Evolutionary conservation across 2,888 invertebrate genomes (phyloP), one percentile per base, ranked within the genome.

Genomic region (Mechanitis mazaeus): DNA sequence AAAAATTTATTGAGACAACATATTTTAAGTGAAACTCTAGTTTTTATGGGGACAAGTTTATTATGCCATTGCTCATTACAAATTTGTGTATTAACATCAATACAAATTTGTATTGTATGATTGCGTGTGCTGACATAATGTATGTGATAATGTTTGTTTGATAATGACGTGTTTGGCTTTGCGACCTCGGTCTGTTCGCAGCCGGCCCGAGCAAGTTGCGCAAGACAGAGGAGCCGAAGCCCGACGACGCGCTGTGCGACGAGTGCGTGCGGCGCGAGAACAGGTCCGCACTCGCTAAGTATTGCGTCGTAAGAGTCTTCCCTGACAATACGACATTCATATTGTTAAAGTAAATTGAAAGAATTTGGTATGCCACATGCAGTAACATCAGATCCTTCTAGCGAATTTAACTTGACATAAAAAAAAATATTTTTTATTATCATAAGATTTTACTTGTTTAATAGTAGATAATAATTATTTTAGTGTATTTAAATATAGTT

Each of bases 141-240:
- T 58, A 60, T 64, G 64, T 68, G 60, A 50, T 62, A 64, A 61
- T 60, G 56, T 50, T 38, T 66, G 53, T 62, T 65, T 68, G 61
- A 50, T 60, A 64, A 61, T 60, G 56, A 54, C 45, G 68, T 78
- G 68, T 78, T 77, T 79, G 77, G 88, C 87, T 85, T 78, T 75
- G 87, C 85, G 86, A 79, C 81, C 72, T 76, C 87, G 81, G 75
- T 84, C 80, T 88, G 87, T 87, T 85, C 85, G 76, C 87, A 88
- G 88, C 80, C 72, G 83, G 80, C 71, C 79, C 85, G 72, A 75
- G 75, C 77, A 87, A 87, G 79, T 56, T 70, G 68, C 73, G 78
- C 75, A 87, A 82, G 72, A 56, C 67, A 56, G 84, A 71, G 64
- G 54, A 71, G 64, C 54, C 60, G 68, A 77, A 75, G 67, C 71